Percentiles rank a stretch among this genome's conserved stretches.
phyloP scores from a whole-genome alignment of 2,888 invertebrate species.

The Limnephilus rhombicus region DNA sequence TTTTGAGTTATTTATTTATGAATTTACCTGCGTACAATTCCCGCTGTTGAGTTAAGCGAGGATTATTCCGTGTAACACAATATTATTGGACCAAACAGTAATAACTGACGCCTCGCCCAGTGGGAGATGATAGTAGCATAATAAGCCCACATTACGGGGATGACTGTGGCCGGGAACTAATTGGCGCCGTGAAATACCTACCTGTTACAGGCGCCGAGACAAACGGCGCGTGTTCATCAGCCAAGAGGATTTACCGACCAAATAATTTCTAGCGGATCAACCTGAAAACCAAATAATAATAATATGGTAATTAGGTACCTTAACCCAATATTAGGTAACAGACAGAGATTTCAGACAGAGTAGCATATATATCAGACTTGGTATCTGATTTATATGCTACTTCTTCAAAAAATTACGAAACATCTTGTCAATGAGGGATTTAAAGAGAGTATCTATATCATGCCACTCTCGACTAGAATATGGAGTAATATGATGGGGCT shows the following conservation, averaged over 20 bases:
- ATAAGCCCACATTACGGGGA: slow-evolving; percentile 7
- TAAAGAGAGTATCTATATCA: no score
- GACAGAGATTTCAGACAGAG: not conserved
- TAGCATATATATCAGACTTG: no score
- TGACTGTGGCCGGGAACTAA: slow-evolving; percentile 41
- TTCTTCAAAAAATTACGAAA: no score
- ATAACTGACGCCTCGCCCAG: not conserved
- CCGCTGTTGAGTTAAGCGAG: not conserved
- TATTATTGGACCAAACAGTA: not conserved
- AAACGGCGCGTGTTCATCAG: slow-evolving; percentile 61
- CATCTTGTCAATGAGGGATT: no score
- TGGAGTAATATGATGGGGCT: no score
- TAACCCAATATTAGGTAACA: not conserved
- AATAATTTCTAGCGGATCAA: slow-evolving; percentile 18
- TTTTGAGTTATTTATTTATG: no score
- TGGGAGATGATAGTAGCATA: not conserved
- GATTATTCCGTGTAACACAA: not conserved
- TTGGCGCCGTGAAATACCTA: slow-evolving; percentile 53
- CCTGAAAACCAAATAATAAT: not conserved
- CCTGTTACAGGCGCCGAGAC: slow-evolving; percentile 47
- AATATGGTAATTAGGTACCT: not conserved
- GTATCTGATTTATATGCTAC: no score
- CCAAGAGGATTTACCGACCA: slow-evolving; percentile 44
- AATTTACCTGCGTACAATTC: not conserved
- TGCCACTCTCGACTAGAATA: no score